Conservation (phyloP, 2,888 invertebrate species). For the Dynastes tityus region DNA sequence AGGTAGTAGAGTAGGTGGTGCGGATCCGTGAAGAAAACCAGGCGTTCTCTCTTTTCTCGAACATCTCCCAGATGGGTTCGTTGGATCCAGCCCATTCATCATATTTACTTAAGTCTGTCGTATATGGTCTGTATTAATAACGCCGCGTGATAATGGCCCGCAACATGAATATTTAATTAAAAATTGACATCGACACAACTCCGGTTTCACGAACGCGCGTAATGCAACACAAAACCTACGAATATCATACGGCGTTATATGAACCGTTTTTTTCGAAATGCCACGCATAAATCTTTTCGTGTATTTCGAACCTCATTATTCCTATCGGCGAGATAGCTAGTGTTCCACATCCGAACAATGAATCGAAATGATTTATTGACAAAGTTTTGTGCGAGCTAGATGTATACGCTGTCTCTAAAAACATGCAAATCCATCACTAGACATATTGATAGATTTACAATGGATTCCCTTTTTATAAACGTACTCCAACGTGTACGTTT, state of each 20-base stretch:
- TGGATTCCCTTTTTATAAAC: neutral
- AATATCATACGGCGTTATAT: slow-evolving; percentile 25
- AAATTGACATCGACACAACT: slow-evolving; percentile 45
- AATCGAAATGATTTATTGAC: slow-evolving; percentile 20
- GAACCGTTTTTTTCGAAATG: slow-evolving; percentile 17
- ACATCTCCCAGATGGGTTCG: neutral
- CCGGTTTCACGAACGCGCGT: slow-evolving; percentile 15
- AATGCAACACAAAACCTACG: slow-evolving; percentile 35
- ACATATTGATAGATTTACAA: slow-evolving; percentile 14
- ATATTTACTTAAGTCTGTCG: slow-evolving; percentile 29
- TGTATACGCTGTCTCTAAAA: slow-evolving; percentile 1
- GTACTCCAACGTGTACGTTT: neutral
- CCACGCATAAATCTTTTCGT: slow-evolving; percentile 36
- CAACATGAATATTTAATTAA: slow-evolving; percentile 47
- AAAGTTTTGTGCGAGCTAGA: slow-evolving; percentile 24
- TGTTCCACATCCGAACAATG: slow-evolving; percentile 31
- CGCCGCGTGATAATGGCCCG: slow-evolving; percentile 32
- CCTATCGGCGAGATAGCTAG: slow-evolving; percentile 2
- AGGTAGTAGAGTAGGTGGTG: slow-evolving; percentile 34
- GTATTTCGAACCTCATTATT: slow-evolving; percentile 26
- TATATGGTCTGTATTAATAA: slow-evolving; percentile 43
- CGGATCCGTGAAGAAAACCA: neutral
- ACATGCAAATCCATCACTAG: slow-evolving; percentile 25
- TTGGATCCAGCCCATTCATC: slow-evolving; percentile 20
- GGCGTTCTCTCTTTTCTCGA: neutral